Conservation (phyloP, 2,113 vertebrate species). For the Myrmecobius fasciatus region DNA sequence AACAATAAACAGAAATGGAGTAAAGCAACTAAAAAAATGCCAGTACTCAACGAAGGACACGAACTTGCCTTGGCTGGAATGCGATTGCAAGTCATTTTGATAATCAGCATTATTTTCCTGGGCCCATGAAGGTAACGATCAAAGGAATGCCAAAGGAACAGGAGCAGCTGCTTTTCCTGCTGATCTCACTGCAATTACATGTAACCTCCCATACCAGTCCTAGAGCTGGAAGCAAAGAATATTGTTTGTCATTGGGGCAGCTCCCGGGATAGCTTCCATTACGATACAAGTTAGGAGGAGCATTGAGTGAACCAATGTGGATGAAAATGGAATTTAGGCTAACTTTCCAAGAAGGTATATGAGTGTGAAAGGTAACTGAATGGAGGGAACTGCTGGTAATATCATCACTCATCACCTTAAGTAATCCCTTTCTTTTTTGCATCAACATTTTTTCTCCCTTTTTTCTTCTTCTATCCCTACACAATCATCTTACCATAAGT, state of each 20-base stretch:
- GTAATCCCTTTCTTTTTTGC: background rate
- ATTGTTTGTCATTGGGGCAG: background rate
- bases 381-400: background rate
- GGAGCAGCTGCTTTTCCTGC: slow-evolving; percentile 59
- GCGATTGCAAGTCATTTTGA: background rate
- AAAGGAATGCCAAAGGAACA: slow-evolving; percentile 54
- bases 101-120: background rate
- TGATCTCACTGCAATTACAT: slow-evolving; percentile 49
- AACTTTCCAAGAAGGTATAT: background rate
- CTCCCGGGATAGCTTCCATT: background rate
- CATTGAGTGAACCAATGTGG: background rate
- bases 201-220: slow-evolving; percentile 25
- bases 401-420: background rate
- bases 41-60: background rate
- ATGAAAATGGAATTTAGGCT: background rate
- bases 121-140: background rate
- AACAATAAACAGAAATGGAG: background rate
- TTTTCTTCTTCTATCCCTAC: background rate
- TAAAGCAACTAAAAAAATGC: background rate
- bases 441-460: background rate
- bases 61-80: background rate
- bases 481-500: background rate
- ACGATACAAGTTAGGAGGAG: background rate
- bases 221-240: slow-evolving; percentile 47
- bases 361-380: background rate